Evolutionary conservation across 1,140 invertebrate species (phyloP), one percentile per base, ranked within the genome.

Genomic region (Philaenus spumarius): DNA sequence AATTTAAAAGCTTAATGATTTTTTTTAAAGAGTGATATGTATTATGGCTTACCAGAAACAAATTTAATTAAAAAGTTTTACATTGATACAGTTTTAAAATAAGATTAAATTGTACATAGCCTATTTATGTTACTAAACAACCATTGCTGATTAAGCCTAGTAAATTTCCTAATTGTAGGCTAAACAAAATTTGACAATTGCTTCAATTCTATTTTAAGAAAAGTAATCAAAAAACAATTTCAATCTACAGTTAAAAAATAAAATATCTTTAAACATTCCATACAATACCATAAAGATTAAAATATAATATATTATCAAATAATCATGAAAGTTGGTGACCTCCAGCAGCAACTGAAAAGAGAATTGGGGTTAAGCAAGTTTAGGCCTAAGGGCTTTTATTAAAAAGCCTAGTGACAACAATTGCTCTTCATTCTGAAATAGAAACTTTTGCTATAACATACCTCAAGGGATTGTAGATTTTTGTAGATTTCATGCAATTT

Each of bases 351-450:
- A 23, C 24, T 15, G 34, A 51, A 51, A 51, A 51, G 22, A 15
- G 34, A 51, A 51, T 30, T 51, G 48, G 48, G 48, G 48, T 51
- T 51, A 51, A 51, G 48, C 23, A 51, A 30, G 23, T 34, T 30
- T 14, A 47, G 20, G 12, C 14, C 17, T 20, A 47, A 14, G 12
- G 12, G 15, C 12, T 47, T 14, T 20, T 15, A 17, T 14, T 20
- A 20, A 37, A 42, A 40, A 35, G 35, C 23, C 34, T 35, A 40
- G 4, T 40, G 19, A 20, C 34, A 22, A n/a, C 24, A 55, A 22
- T 20, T 39, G 35, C 15, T 19, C 14, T 20, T 34, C 4, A 30
- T 14, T 23, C n/a, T 14, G 30, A 30, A 51, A 23, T 14, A 30
- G 7, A 30, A 51, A 2, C 26, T 34, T 51, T n/a, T 24, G 40